Percentiles rank a stretch among this genome's conserved stretches.
These are phyloP conservation scores for Hepsetus odoe DNA, from an alignment of 2,113 vertebrate species.

Conservation along the genomic window DNA sequence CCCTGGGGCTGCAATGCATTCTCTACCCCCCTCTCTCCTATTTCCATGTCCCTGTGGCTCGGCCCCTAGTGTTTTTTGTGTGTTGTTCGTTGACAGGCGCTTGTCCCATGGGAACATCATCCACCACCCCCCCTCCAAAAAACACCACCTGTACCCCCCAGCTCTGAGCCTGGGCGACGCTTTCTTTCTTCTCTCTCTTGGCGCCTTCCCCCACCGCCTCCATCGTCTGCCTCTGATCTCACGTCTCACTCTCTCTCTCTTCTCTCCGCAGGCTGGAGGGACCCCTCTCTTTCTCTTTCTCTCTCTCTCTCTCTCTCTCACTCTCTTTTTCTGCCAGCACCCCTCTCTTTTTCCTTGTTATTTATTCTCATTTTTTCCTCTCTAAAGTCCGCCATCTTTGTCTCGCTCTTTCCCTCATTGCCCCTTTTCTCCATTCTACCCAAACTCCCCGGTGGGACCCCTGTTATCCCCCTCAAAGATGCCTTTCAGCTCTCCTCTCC, in stretches of 20 bases:
- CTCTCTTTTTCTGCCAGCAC: conserved; percentile 68
- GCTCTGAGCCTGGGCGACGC: conserved; percentile 71
- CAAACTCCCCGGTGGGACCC: conserved; percentile 74
- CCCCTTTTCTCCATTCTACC: conserved; percentile 65
- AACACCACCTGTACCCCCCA: conserved; percentile 82
- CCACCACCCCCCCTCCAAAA: conserved; percentile 48
- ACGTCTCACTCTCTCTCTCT: conserved; percentile 68
- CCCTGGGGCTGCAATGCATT: conserved; percentile 38
- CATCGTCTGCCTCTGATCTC: conserved; percentile 82
- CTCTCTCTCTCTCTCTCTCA: conserved; percentile 77
- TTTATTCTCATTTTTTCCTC: conserved; percentile 67
- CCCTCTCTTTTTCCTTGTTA: conserved; percentile 67
- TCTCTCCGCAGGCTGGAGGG: conserved; percentile 73
- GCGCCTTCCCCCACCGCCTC: conserved; percentile 78
- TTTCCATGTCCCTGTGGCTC: conserved; percentile 64
- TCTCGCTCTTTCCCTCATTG: conserved; percentile 59
- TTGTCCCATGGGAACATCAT: conserved; percentile 78
- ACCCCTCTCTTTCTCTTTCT: conserved; percentile 76
- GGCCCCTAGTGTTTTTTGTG: conserved; percentile 77
- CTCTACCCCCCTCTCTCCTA: conserved; percentile 64
- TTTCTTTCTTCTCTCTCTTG: conserved; percentile 75
- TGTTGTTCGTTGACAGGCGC: conserved; percentile 81
- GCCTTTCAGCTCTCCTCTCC: conserved; percentile 58
- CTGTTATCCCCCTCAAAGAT: conserved; percentile 75
- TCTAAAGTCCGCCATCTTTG: conserved; percentile 60